Evolutionary conservation across 2,888 invertebrate species (phyloP).

Genomic region (Agrotis ipsilon): DNA sequence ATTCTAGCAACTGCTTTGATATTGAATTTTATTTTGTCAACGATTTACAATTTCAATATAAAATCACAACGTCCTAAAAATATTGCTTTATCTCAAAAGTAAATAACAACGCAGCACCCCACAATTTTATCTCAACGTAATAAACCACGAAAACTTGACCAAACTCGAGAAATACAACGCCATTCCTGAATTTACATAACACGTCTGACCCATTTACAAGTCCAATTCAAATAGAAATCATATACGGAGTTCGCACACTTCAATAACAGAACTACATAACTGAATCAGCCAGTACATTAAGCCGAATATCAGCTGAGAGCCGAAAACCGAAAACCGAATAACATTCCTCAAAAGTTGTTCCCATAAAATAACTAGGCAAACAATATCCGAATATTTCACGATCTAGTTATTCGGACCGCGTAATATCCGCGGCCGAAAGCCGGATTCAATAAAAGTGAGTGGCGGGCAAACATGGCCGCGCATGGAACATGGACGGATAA

Average conservation of each 20-base stretch:
- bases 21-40: neutral
- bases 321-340: conserved; percentile 24
- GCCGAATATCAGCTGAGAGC: conserved; percentile 10
- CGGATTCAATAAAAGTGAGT: conserved; percentile 64
- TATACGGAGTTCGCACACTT: conserved; percentile 26
- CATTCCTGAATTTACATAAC: conserved; percentile 20
- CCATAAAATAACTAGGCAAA: conserved; percentile 51
- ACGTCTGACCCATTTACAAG: conserved; percentile 38
- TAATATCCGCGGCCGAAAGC: conserved; percentile 60
- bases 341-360: conserved; percentile 50
- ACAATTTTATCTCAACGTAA: conserved; percentile 30
- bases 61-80: conserved; percentile 1
- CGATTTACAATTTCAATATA: conserved; percentile 17
- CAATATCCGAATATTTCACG: conserved; percentile 57
- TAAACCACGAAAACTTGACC: conserved; percentile 49
- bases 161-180: conserved; percentile 23
- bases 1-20: too few species aligned
- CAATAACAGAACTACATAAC: conserved; percentile 44
- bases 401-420: conserved; percentile 51
- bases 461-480: conserved; percentile 61
- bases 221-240: conserved; percentile 36
- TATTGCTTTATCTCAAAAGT: conserved; percentile 5
- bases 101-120: conserved; percentile 17
- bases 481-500: conserved; percentile 27
- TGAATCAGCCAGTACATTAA: conserved; percentile 52